A percentile compares a stretch with the other conserved stretches of the same genome.
These are phyloP conservation scores for Oligia latruncula DNA, from an alignment of 2,888 invertebrate species.

Conservation along the genomic window DNA sequence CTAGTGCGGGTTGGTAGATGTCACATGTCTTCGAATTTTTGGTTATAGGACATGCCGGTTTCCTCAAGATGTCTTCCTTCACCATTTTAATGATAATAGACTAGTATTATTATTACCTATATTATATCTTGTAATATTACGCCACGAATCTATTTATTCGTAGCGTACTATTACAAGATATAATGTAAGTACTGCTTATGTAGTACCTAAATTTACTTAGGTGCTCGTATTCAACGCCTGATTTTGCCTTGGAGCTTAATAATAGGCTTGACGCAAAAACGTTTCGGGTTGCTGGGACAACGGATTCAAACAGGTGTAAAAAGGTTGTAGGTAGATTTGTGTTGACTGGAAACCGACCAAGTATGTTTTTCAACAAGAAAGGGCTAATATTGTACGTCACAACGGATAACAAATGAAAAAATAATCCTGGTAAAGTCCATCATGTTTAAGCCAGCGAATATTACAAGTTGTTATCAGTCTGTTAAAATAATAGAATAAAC, in stretches of 20 bases:
- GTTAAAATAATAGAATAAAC: too few species aligned
- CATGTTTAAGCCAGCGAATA: neutral
- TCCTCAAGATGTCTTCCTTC: too few species aligned
- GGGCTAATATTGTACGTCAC: neutral
- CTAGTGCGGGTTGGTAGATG: too few species aligned
- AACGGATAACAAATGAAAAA: neutral
- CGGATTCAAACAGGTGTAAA: constrained; percentile 22
- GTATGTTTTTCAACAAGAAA: neutral
- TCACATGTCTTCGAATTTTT: too few species aligned
- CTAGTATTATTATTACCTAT: neutral
- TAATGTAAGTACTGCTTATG: neutral
- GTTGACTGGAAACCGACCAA: constrained; percentile 19
- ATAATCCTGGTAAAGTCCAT: neutral
- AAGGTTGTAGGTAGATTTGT: constrained; percentile 3
- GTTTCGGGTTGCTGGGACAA: neutral
- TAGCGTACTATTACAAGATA: too few species aligned
- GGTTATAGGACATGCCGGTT: too few species aligned
- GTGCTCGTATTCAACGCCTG: neutral
- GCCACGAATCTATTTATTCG: neutral
- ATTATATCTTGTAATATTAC: neutral
- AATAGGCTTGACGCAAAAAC: constrained; percentile 20
- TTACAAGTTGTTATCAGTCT: too few species aligned
- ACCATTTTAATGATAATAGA: too few species aligned
- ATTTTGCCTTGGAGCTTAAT: constrained; percentile 3
- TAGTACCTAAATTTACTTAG: neutral